Conservation (phyloP, 2,888 invertebrate species). For the Trimorus sp. region DNA sequence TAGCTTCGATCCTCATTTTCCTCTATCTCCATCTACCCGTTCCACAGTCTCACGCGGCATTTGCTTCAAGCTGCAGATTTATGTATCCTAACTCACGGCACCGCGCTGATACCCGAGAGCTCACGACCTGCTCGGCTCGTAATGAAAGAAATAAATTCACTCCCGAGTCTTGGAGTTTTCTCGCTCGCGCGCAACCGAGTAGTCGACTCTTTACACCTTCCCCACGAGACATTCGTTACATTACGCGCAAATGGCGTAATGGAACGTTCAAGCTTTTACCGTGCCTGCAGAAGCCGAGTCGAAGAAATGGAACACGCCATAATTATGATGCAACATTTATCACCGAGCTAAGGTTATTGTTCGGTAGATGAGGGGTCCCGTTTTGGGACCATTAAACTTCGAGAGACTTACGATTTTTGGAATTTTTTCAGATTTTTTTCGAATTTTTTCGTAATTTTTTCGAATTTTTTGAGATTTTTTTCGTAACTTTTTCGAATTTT, state of each 20-base stretch:
- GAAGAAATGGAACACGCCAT: constrained; percentile 60
- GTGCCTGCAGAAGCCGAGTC: constrained; percentile 61
- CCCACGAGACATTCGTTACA: constrained; percentile 73
- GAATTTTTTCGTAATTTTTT: no score
- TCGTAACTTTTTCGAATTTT: no score
- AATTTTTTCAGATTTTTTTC: no score
- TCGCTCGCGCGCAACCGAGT: constrained; percentile 57
- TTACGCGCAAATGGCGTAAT: constrained; percentile 73
- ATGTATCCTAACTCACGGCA: constrained; percentile 80
- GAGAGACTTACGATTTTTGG: no score
- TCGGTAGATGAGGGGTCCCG: no score
- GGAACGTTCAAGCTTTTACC: constrained; percentile 73
- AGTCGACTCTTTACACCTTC: constrained; percentile 69
- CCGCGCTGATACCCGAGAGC: constrained; percentile 81
- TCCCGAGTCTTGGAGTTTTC: constrained; percentile 66
- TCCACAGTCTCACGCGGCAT: constrained; percentile 68
- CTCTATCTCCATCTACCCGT: constrained; percentile 59
- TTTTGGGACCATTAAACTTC: no score
- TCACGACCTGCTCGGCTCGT: constrained; percentile 80
- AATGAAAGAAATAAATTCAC: constrained; percentile 82
- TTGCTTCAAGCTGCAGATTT: constrained; percentile 79
- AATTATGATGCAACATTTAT: constrained; percentile 58
- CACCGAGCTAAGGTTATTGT: background rate
- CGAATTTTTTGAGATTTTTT: no score
- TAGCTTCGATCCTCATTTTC: constrained; percentile 62